Evolutionary conservation across 2,888 invertebrate genomes (phyloP).

Genomic region (Ferdinandea cuprea): DNA sequence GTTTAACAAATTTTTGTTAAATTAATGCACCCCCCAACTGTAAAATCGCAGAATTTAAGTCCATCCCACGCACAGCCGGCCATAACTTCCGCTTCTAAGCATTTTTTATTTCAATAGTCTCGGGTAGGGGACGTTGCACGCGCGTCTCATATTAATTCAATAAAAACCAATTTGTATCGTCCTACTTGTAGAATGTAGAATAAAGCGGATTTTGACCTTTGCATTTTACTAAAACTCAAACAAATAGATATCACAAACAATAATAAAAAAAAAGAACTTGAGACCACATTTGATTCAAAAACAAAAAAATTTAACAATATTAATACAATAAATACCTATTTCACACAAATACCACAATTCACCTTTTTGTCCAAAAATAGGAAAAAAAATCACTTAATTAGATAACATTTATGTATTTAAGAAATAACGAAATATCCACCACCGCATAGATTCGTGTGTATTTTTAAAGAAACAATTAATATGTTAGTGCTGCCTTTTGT

Average conservation of each 20-base stretch:
- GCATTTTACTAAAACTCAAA: background rate
- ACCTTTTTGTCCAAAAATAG: constrained; percentile 49
- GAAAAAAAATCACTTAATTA: constrained; percentile 67
- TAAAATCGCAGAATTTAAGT: constrained; percentile 40
- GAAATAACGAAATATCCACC: constrained; percentile 33
- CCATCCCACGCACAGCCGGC: constrained; percentile 53
- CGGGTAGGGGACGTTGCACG: constrained; percentile 20
- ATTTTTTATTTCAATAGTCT: background rate
- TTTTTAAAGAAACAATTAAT: constrained; percentile 34
- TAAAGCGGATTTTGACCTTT: constrained; percentile 41
- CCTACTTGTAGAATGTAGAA: constrained; percentile 3
- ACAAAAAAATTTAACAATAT: constrained; percentile 2
- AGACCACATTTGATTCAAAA: constrained; percentile 49
- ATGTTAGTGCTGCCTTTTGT: constrained; percentile 41
- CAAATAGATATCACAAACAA: constrained; percentile 16
- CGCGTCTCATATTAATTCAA: constrained; percentile 47
- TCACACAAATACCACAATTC: constrained; percentile 26
- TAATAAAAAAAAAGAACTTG: constrained; percentile 57
- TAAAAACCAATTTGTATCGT: constrained; percentile 40
- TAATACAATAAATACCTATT: constrained; percentile 25
- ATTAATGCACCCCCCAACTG: constrained; percentile 20
- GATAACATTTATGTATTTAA: constrained; percentile 47
- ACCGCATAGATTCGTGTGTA: constrained; percentile 43
- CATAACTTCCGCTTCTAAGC: constrained; percentile 45
- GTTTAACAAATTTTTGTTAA: background rate